Conservation (phyloP, 2,113 vertebrate species). For the Galemys pyrenaicus region DNA sequence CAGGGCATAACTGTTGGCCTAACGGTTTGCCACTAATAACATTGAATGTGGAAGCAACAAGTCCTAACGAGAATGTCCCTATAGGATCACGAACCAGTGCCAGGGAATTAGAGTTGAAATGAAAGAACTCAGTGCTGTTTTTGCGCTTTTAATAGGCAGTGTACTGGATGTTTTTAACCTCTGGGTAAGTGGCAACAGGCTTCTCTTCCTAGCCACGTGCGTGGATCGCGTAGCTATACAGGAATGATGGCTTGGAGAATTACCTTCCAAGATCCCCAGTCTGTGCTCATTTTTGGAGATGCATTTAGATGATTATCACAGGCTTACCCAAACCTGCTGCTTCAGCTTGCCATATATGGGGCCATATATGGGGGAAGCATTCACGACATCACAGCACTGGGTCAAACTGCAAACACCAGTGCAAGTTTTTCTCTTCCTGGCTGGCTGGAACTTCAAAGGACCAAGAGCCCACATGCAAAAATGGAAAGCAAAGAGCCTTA, state of each 20-base stretch:
- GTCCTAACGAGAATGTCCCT: conserved; percentile 25
- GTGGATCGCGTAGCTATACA: background rate
- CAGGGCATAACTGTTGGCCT: conserved; percentile 60
- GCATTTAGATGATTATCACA: too few relatives aligned
- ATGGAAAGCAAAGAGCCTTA: conserved; percentile 17
- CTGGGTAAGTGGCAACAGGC: background rate
- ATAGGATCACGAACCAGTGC: background rate
- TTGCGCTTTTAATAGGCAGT: background rate
- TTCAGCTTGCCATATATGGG: background rate
- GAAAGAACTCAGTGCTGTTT: background rate
- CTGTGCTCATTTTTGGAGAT: background rate
- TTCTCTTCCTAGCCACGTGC: background rate
- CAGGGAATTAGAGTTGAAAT: conserved; percentile 17
- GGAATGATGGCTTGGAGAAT: background rate
- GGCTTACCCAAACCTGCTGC: background rate
- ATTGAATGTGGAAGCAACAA: conserved; percentile 60
- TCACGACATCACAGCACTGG: background rate
- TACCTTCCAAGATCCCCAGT: background rate
- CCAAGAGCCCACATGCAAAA: conserved; percentile 13
- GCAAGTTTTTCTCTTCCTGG: background rate
- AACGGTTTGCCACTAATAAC: conserved; percentile 48
- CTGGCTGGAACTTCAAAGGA: conserved; percentile 66
- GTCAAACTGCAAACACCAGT: background rate
- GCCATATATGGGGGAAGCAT: fast-evolving
- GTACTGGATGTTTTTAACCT: background rate